Base-by-base conservation (phyloP, 2,888 invertebrate genomes). In the Eupsilia transversa region DNA sequence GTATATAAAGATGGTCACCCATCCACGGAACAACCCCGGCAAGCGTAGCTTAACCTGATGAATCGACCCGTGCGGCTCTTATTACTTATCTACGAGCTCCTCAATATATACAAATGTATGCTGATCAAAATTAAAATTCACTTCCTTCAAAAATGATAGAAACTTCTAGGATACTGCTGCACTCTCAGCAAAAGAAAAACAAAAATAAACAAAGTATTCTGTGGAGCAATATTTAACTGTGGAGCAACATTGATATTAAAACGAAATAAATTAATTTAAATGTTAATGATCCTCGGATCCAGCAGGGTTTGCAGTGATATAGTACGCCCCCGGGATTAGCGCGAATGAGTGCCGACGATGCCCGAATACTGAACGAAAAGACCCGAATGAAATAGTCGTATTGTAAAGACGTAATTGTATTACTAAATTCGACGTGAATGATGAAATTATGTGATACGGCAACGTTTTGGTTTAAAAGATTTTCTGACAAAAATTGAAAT, bases 231-330 rank as follows among this genome's bases (percentile, higher is more conserved):
- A 67, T 60, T 33, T 66, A 35, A 66, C 59, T 66, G 9, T 12
- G 30, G n/a, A 67, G 79, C 72, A 71, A 71, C 79, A 66, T 87
- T 84, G 81, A 89, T 90, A 91, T 91, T 91, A 92, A 91, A 92
- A 91, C 89, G 84, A 89, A 92, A 92, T 91, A 89, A 92, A 93
- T 93, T 92, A 93, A 93, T 93, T 93, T 92, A 93, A 91, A 93
- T 94, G 93, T 88, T 92, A 93, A 93, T 93, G 85, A 89, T 89
- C 72, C 79, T 67, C 71, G 76, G 88, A 77, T 85, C 85, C 87
- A 54, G 75, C 69, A 61, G 85, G 78, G 82, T 79, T 87, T 84
- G 75, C 77, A 83, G 88, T 92, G 92, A 93, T 89, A 76, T 89
- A 93, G 87, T 87, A 89, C 77, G 72, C 93, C 81, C 89, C 14